Conservation (phyloP, 2,888 invertebrate species). For the Zeuzera pyrina region DNA sequence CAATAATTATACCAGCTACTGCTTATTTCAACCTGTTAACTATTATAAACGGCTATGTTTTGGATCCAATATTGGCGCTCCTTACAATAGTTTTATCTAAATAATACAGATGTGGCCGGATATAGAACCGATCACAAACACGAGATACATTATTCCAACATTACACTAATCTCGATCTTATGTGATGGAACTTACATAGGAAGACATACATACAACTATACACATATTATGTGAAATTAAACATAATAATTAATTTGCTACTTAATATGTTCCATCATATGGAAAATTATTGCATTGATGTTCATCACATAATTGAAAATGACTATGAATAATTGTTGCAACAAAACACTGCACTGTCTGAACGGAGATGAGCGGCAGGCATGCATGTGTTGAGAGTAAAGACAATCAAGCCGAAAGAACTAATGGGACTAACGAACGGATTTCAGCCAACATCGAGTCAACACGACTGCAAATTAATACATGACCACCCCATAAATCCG, state of each 20-base stretch:
- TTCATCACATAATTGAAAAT: too few species aligned
- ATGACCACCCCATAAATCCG: conserved; percentile 61
- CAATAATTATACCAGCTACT: conserved; percentile 46
- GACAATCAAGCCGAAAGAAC: not conserved
- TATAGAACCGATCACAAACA: conserved; percentile 41
- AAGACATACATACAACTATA: conserved; percentile 68
- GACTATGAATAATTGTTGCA: too few species aligned
- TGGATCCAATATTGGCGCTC: conserved; percentile 39
- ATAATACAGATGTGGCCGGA: conserved; percentile 44
- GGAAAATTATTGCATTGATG: conserved; percentile 18
- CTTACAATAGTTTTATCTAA: conserved; percentile 23
- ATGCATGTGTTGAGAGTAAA: too few species aligned
- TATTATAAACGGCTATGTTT: conserved; percentile 39
- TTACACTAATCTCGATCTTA: conserved; percentile 42
- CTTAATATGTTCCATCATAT: conserved; percentile 17
- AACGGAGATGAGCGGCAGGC: conserved; percentile 3
- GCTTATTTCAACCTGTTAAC: conserved; percentile 35
- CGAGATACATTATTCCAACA: conserved; percentile 33
- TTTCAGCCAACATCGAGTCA: conserved; percentile 3
- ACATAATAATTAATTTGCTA: too few species aligned
- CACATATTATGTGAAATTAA: too few species aligned
- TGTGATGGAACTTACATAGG: conserved; percentile 62
- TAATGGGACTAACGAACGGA: conserved; percentile 13
- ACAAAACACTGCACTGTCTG: conserved; percentile 12
- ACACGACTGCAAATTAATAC: conserved; percentile 36